These are phyloP conservation scores for Neolamprologus hecqui DNA, from an alignment of 2,113 vertebrate genomes.

Conservation along the genomic window DNA sequence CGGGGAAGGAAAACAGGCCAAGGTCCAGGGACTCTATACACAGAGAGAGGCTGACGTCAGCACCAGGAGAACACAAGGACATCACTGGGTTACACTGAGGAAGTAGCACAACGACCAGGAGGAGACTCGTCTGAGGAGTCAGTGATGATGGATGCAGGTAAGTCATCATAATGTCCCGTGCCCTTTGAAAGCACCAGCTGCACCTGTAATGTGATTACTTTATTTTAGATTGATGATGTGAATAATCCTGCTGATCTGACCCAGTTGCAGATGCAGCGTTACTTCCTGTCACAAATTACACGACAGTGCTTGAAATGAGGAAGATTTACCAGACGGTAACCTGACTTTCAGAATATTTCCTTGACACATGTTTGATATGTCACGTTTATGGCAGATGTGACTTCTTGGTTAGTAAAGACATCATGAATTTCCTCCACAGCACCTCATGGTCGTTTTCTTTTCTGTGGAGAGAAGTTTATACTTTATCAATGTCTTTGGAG, in stretches of 20 bases:
- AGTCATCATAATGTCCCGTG: not conserved
- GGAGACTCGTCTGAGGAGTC: not conserved
- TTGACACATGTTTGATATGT: not conserved
- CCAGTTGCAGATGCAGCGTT: not conserved
- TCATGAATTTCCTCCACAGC: not conserved
- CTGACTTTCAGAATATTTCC: not conserved
- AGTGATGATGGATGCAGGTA: not conserved
- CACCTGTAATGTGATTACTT: not conserved
- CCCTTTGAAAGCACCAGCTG: accelerated
- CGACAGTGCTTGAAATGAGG: not conserved
- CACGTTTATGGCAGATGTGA: not conserved
- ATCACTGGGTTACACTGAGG: not conserved
- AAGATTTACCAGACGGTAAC: not conserved
- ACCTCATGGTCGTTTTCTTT: not conserved
- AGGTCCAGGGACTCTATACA: not conserved
- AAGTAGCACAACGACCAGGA: not conserved
- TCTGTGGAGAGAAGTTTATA: not conserved
- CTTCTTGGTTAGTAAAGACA: not conserved
- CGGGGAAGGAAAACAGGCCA: not conserved
- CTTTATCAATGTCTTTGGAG: not conserved
- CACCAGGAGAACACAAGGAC: not conserved
- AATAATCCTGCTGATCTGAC: not conserved
- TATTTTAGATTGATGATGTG: not conserved
- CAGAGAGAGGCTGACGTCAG: not conserved
- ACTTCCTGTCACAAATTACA: not conserved